A percentile compares a stretch with the other conserved stretches of the same genome.
Conservation (phyloP, 2,888 invertebrate species). For the Opisthograptis luteolata region DNA sequence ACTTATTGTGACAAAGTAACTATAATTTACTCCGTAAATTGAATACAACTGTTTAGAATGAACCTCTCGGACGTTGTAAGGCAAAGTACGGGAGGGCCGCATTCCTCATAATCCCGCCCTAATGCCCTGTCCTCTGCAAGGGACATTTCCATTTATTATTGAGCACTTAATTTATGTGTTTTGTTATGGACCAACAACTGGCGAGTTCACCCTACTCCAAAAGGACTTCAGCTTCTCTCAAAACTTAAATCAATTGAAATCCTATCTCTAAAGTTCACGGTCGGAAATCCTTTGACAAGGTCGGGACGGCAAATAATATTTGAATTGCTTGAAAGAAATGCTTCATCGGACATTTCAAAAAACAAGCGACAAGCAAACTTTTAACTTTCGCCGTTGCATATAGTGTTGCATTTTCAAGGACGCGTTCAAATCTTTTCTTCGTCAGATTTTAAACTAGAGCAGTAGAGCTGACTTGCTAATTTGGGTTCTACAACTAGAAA, state of each 20-base stretch:
- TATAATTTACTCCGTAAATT: slow-evolving; percentile 6
- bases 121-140: slow-evolving; percentile 84
- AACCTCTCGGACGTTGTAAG: slow-evolving; percentile 41
- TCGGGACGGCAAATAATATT: slow-evolving; percentile 40
- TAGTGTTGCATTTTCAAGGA: slow-evolving; percentile 45
- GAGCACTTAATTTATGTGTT: slow-evolving; percentile 86
- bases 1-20: not conserved
- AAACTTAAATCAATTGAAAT: slow-evolving; percentile 36
- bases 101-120: slow-evolving; percentile 82
- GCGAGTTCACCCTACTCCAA: slow-evolving; percentile 49
- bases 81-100: slow-evolving; percentile 65
- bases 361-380: slow-evolving; percentile 40
- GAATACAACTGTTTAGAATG: slow-evolving; percentile 23
- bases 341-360: slow-evolving; percentile 70
- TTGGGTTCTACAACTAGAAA: slow-evolving; percentile 1
- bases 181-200: slow-evolving; percentile 83
- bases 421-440: slow-evolving; percentile 52
- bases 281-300: slow-evolving; percentile 29
- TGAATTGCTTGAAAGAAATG: slow-evolving; percentile 48
- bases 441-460: slow-evolving; percentile 60
- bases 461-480: slow-evolving; percentile 29
- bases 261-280: slow-evolving; percentile 29
- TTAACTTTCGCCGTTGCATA: slow-evolving; percentile 39
- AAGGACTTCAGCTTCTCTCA: slow-evolving; percentile 42
- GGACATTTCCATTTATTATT: slow-evolving; percentile 86